Conservation (phyloP, 2,888 invertebrate species). For the Erebia epiphron region DNA sequence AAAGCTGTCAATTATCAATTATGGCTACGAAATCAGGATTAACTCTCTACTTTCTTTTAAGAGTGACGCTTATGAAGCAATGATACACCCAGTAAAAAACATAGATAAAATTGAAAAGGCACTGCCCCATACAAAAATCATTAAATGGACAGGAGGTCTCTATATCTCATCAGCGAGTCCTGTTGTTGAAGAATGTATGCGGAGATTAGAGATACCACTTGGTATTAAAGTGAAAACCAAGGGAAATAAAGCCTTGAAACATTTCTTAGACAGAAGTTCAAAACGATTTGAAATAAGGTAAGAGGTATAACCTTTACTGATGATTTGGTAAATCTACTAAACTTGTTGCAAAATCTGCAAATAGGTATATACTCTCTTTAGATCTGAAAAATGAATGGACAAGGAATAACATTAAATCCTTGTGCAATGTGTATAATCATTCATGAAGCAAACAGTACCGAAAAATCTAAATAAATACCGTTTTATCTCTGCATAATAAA, state of each 20-base stretch:
- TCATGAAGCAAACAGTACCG: too few species aligned
- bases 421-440: too few species aligned
- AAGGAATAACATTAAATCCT: too few species aligned
- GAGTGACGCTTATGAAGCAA: constrained; percentile 33
- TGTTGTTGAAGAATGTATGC: constrained; percentile 38
- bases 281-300: constrained; percentile 30
- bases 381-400: too few species aligned
- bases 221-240: constrained; percentile 31
- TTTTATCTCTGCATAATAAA: too few species aligned
- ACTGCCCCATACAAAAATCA: constrained; percentile 41
- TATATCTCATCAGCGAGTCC: constrained; percentile 39
- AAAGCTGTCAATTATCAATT: too few species aligned
- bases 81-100: constrained; percentile 41
- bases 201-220: constrained; percentile 33
- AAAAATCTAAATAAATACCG: too few species aligned
- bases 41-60: constrained; percentile 23
- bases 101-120: constrained; percentile 42
- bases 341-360: too few species aligned
- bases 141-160: constrained; percentile 43
- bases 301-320: constrained; percentile 6
- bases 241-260: constrained; percentile 34
- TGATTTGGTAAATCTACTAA: too few species aligned
- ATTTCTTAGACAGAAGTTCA: constrained; percentile 37
- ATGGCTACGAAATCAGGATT: neutral
- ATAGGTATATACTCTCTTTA: too few species aligned